Base-by-base conservation (phyloP, 2,888 invertebrate genomes). In the Ceratothoa steindachneri region DNA sequence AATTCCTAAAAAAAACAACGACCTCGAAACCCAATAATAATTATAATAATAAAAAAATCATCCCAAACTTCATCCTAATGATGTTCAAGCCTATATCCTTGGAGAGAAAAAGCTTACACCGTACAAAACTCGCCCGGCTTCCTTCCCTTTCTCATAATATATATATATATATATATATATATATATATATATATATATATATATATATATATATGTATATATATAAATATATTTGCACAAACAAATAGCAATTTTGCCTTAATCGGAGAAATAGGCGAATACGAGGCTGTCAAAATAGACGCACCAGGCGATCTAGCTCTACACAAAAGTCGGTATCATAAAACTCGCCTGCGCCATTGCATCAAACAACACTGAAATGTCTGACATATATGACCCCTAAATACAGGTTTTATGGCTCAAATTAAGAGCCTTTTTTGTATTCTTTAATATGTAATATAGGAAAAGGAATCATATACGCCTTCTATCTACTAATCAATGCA, bases 171-270 rank as follows among this genome's bases (percentile, higher is more conserved):
- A 55, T 19, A 55, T 19, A 55, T 19, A 19, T 55, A 19, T 55
- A 55, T 55, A 55, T 55, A 55, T 55, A 55, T 55, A 55, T 55
- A 55, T 55, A 55, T 55, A 55, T 55, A 55, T 55, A 55, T 55
- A 55, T 55, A 55, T 55, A 55, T 55, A 55, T 55, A 55, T 55
- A 55, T 55, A 55, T 55, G 19, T 55, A 55, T 55, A 55, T 55
- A 55, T 55, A 55, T 55, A 55, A 15, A 55, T 55, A 55, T 55
- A 55, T 12, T 19, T 7, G 24, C 15, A 41, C 15, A 55, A 19
- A 55, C 24, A 55, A 41, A 41, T 41, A 41, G 41, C 15, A 15
- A n/a, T n/a, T n/a, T n/a, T n/a, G n/a, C n/a, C n/a, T n/a, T n/a
- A n/a, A n/a, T n/a, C n/a, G n/a, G n/a, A n/a, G n/a, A n/a, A n/a